Base-by-base conservation (phyloP, 2,888 invertebrate species). In the Zele albiditarsus region DNA sequence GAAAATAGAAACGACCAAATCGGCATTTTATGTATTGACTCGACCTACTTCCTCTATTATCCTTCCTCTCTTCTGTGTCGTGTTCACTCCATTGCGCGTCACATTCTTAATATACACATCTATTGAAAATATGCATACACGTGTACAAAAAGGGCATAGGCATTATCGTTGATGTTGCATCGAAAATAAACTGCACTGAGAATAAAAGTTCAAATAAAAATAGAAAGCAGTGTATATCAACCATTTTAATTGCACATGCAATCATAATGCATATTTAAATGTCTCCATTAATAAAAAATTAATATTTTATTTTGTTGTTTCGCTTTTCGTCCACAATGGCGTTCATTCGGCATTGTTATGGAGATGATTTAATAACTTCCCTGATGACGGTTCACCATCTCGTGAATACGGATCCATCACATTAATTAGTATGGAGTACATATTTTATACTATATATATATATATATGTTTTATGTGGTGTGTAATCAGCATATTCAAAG, bases 11-110 rank as follows among this genome's bases (percentile, higher is more conserved):
- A 76, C 79, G 81, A 77, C 78, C 80, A 80, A 84, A 85, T 28
- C 83, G 79, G 79, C 70, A 62, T 76, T 74, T 75, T 67, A 81
- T 83, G 82, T 85, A 86, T 86, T 83, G 85, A 86, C 71, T 79
- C 82, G 87, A 86, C 87, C 86, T 79, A 87, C 76, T 82, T 86
- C 82, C 81, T 73, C 46, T n/a, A 25, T 20, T 23, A 33, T 57
- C 8, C 14, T 38, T 38, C 25, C 20, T 33, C 33, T 33, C 33
- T 31, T 20, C 8, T 8, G 27, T 57, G 2, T 25, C 27, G 12
- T 28, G 14, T 20, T 23, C 53, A 53, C 3, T 20, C 53, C 16
- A 16, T 46, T 46, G 46, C 23, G 8, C 53, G 53, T 53, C 53
- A 53, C 53, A 53, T 6, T 8, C n/a, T 20, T 20, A 20, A 23